Percentiles rank a stretch among this genome's conserved stretches.
Evolutionary conservation across 2,888 invertebrate genomes (phyloP).

Genomic region (Peribatodes rhomboidaria): DNA sequence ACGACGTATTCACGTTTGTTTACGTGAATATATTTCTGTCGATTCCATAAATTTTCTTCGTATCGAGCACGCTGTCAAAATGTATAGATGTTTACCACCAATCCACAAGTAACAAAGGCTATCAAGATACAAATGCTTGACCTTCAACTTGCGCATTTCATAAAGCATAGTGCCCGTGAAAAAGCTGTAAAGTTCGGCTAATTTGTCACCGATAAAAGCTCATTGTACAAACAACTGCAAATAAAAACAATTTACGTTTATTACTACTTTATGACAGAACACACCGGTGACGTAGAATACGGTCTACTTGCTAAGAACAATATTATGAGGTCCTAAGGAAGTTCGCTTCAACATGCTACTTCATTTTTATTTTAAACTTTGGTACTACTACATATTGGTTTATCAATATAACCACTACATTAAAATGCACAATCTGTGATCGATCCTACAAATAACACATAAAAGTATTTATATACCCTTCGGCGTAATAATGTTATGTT

Average conservation of each 20-base stretch:
- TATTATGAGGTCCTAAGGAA: neutral
- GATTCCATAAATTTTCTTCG: constrained; percentile 10
- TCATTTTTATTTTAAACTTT: too few relatives aligned
- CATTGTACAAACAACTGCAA: constrained; percentile 47
- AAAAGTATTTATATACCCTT: too few relatives aligned
- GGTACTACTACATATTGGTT: too few relatives aligned
- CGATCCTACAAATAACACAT: too few relatives aligned
- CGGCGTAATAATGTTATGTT: too few relatives aligned
- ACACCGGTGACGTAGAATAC: constrained; percentile 43
- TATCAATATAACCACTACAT: too few relatives aligned
- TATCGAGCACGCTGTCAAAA: constrained; percentile 18
- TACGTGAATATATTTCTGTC: neutral
- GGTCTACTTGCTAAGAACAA: neutral
- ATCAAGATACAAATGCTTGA: too few relatives aligned
- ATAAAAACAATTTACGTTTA: constrained; percentile 47
- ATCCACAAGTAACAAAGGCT: too few relatives aligned
- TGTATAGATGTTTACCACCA: constrained; percentile 22
- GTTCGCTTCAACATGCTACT: too few relatives aligned
- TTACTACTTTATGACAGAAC: too few relatives aligned
- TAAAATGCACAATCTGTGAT: too few relatives aligned
- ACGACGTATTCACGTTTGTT: neutral
- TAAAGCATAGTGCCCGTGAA: constrained; percentile 54
- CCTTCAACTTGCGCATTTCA: constrained; percentile 43
- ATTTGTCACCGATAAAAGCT: constrained; percentile 60
- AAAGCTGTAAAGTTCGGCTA: constrained; percentile 53